These are phyloP conservation scores for Phalacrocorax pelagicus DNA, from an alignment of 2,113 vertebrate genomes.

Conservation along the genomic window DNA sequence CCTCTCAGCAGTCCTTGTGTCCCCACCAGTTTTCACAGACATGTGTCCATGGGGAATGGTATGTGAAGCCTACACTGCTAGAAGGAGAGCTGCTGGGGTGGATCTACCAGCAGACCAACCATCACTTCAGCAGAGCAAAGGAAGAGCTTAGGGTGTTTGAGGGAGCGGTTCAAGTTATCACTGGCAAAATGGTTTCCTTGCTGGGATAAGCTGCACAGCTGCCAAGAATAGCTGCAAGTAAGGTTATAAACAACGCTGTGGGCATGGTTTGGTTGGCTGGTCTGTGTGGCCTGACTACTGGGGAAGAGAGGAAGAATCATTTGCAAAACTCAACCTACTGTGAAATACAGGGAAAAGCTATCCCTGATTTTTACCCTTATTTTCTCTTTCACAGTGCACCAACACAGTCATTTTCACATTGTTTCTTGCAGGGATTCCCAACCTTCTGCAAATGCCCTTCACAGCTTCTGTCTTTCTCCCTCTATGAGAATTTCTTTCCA, in stretches of 20 bases:
- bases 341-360: neutral
- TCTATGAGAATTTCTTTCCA: neutral
- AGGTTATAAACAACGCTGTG: neutral
- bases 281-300: neutral
- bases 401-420: neutral
- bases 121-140: neutral
- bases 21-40: neutral
- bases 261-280: neutral
- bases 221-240: neutral
- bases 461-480: neutral
- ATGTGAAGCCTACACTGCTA: neutral
- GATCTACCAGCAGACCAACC: neutral
- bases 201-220: neutral
- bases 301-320: neutral
- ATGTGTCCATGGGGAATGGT: neutral
- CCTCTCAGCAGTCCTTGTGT: neutral
- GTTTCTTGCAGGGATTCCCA: neutral
- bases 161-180: neutral
- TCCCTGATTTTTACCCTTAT: neutral
- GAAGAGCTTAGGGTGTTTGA: neutral
- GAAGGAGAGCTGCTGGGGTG: neutral
- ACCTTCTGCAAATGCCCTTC: neutral
- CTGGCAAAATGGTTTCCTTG: neutral
- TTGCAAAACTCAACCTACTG: neutral
- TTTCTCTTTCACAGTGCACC: neutral